A percentile compares a stretch with the other conserved stretches of the same genome.
Conservation (phyloP, 2,113 vertebrate genomes). For the Collichthys lucidus region DNA sequence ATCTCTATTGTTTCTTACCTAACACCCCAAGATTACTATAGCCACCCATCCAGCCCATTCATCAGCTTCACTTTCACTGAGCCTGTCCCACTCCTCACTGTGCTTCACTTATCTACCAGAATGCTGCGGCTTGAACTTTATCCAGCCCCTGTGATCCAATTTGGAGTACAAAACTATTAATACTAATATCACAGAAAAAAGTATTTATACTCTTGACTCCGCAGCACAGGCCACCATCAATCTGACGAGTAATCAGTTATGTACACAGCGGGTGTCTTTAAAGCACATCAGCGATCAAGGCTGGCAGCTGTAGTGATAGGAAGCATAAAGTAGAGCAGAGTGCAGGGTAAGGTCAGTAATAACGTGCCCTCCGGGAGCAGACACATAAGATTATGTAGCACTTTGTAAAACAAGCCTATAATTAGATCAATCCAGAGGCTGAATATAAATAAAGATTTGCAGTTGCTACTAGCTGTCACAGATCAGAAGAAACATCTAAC, state of each 20-base stretch:
- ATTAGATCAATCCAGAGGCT: slow-evolving; percentile 39
- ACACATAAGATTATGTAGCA: slow-evolving; percentile 23
- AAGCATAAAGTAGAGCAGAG: slow-evolving; percentile 42
- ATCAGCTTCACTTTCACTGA: not conserved
- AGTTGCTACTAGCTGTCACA: not conserved
- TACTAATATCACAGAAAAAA: not conserved
- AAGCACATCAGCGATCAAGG: slow-evolving; percentile 23
- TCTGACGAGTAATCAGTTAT: slow-evolving; percentile 34
- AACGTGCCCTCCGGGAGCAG: slow-evolving; percentile 32
- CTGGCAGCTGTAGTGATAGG: slow-evolving; percentile 34
- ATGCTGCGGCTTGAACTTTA: not conserved
- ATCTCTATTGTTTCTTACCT: not conserved
- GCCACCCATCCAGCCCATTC: not conserved
- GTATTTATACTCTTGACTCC: not conserved
- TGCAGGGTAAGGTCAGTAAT: slow-evolving; percentile 32
- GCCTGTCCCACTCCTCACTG: not conserved
- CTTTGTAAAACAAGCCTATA: slow-evolving; percentile 36
- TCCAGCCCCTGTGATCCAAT: not conserved
- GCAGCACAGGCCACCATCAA: slow-evolving; percentile 19
- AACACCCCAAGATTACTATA: not conserved
- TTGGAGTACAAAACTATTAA: not conserved
- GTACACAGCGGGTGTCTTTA: slow-evolving; percentile 17
- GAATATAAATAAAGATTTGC: slow-evolving; percentile 35
- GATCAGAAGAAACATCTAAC: not conserved
- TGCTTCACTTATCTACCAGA: not conserved